Evolutionary conservation across 2,797 vertebrate genomes (phyloP), one percentile per base, ranked within the genome.

Genomic region (Cryptoprocta ferox): DNA sequence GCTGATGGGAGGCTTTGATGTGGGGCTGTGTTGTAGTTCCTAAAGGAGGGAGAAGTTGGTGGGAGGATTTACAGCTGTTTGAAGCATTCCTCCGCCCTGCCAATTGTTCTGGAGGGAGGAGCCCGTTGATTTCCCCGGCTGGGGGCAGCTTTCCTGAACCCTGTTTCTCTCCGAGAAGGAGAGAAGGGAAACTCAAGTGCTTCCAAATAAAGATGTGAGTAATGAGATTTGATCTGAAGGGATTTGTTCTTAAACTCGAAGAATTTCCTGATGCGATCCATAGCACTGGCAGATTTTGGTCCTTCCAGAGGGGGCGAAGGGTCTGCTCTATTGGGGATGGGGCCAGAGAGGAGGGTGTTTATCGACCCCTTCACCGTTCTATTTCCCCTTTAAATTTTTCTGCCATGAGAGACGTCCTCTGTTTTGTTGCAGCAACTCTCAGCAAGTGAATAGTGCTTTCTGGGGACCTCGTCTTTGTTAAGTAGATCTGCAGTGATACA

Each of bases 1-100:
- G 82, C 93, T 65, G 96, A 94, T 13, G 6, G 66, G 83, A 86
- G 95, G 78, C 96, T 98, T 90, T 97, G 97, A 91, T 94, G 97
- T 89, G 71, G 91, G 92, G 84, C 56, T 92, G 15, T 78, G 83
- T 2, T 94, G 88, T 50, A 37, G 28, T 94, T 98, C 97, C 92
- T 97, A 96, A 98, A 92, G 97, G 35, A 98, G 75, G 80, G 94
- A 94, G 88, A 96, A 80, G 80, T 48, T 16, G 76, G 19, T 89
- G 78, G 85, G 84, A 98, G 91, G 91, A 97, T 98, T 98, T 97
- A 95, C 96, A 98, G 97, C 97, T 95, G 92, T 97, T 94, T 97
- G 97, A 98, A 98, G 95, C 95, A 97, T 59, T 97, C 89, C 59
- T 98, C 95, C 71, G 59, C 61, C 42, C 71, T 91, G 61, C 39